Evolutionary conservation across 2,888 invertebrate species (phyloP), one percentile per base, ranked within the genome.

Genomic region (Lochmaea crataegi): DNA sequence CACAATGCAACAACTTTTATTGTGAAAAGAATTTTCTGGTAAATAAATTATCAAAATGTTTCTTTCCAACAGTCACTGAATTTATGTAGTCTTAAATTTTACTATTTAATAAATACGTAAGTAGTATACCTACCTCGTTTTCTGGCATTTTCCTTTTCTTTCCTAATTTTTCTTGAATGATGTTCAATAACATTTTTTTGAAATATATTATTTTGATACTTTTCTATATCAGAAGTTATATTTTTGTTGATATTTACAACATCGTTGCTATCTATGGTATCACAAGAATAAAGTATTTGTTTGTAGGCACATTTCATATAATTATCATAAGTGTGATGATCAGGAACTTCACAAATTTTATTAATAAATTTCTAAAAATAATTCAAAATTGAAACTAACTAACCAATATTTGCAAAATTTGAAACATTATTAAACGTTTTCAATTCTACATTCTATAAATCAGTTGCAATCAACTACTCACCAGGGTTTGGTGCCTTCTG

Each of bases 401-500:
- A n/a, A n/a, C n/a, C n/a, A n/a, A 60, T 58, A 64, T 22, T 74
- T 60, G 41, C 41, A 38, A 67, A 14, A 48, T 10, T 26, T 42
- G 11, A 5, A 42, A 22, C 18, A 18, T 12, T 7, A 26, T 32
- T 38, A 56, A 14, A 56, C 14, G 5, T 32, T 32, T 32, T 32
- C 7, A 32, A 69, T 65, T 42, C 18, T 41, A 10, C 38, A 42
- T 68, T 45, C 22, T 3, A 41, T 4, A 22, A 10, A 42, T 51
- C 14, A 67, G 16, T 18, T 53, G n/a, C 38, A 14, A 60, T 14
- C 0, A 9, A 60, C 16, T 51, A 71, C 58, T 70, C 78, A 81
- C 81, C 77, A 81, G 69, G 45, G 78, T 42, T 71, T 81, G 77
- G 14, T 69, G 69, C 65, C 79, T 75, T 73, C 79, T 79, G 6